phyloP scores from a whole-genome alignment of 2,888 invertebrate species.

The Drosophila diplacantha region DNA sequence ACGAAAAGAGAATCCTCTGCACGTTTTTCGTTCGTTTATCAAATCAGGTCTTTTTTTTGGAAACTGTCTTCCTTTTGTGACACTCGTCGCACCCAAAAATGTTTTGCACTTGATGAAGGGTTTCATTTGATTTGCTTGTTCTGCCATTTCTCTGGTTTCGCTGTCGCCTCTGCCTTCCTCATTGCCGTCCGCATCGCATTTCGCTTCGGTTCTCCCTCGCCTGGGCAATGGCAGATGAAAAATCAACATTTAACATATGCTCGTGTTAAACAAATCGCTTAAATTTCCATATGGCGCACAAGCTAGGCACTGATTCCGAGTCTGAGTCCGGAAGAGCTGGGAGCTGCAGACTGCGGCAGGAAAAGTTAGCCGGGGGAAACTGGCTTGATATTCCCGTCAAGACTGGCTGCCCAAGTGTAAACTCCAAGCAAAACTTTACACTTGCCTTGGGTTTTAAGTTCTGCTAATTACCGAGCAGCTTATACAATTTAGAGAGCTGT shows the following conservation, averaged over 20 bases:
- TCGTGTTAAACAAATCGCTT: constrained; percentile 54
- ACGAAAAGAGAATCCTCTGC: constrained; percentile 19
- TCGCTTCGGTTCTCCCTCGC: constrained; percentile 16
- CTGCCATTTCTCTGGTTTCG: constrained; percentile 69
- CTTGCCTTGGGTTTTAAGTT: constrained; percentile 10
- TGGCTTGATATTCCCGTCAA: constrained; percentile 1
- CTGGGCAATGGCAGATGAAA: constrained; percentile 52
- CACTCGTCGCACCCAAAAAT: constrained; percentile 51
- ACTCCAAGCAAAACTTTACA: constrained; percentile 26
- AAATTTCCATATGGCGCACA: constrained; percentile 55
- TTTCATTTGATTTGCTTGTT: constrained; percentile 66
- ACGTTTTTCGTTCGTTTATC: constrained; percentile 30
- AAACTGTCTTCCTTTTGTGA: constrained; percentile 35
- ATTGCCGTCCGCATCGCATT: constrained; percentile 5
- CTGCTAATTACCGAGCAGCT: constrained; percentile 28
- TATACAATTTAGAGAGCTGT: constrained; percentile 24
- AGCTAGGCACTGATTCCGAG: constrained; percentile 14
- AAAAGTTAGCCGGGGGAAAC: not conserved
- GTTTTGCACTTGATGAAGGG: constrained; percentile 64
- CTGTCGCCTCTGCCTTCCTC: constrained; percentile 44
- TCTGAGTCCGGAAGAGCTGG: not conserved
- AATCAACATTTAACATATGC: constrained; percentile 65
- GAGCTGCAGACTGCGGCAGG: not conserved
- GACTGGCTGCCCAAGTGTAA: constrained; percentile 13
- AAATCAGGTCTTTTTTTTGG: constrained; percentile 23